Conservation (phyloP, 2,113 vertebrate genomes). For the Alexandromys fortis region DNA sequence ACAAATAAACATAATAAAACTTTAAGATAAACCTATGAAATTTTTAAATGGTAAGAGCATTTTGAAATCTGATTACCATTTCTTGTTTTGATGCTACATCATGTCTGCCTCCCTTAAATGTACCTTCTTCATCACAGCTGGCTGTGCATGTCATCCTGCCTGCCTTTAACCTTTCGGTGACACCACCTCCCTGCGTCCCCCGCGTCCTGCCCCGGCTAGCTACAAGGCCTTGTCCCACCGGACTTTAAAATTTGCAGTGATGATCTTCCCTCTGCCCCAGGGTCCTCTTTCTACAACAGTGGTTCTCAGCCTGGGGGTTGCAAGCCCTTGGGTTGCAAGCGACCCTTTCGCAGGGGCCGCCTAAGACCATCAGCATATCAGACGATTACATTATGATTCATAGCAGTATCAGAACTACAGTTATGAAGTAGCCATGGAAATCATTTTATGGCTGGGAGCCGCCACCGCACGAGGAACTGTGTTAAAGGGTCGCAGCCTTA, state of each 20-base stretch:
- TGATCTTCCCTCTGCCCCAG: fast-evolving
- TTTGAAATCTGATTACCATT: neutral
- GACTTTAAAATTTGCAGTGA: neutral
- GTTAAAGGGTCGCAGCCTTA: neutral
- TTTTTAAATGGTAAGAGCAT: neutral
- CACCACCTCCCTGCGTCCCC: too few species aligned
- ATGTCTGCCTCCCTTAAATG: neutral
- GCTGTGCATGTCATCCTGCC: neutral
- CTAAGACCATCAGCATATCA: neutral
- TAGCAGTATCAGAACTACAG: neutral
- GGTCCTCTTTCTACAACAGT: neutral
- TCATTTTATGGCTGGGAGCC: neutral
- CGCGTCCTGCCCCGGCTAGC: fast-evolving
- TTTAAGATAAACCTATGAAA: neutral
- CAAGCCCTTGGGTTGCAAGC: neutral
- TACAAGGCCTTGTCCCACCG: neutral
- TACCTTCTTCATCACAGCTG: neutral
- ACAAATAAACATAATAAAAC: neutral
- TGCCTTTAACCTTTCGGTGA: neutral
- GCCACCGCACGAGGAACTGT: neutral
- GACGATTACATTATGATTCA: neutral
- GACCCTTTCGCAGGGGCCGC: neutral
- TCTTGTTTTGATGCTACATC: fast-evolving
- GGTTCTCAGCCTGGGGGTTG: neutral
- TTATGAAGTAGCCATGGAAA: neutral